Evolutionary conservation across 2,113 vertebrate genomes (phyloP), one percentile per base, ranked within the genome.

Genomic region (Pteruthius melanotis): DNA sequence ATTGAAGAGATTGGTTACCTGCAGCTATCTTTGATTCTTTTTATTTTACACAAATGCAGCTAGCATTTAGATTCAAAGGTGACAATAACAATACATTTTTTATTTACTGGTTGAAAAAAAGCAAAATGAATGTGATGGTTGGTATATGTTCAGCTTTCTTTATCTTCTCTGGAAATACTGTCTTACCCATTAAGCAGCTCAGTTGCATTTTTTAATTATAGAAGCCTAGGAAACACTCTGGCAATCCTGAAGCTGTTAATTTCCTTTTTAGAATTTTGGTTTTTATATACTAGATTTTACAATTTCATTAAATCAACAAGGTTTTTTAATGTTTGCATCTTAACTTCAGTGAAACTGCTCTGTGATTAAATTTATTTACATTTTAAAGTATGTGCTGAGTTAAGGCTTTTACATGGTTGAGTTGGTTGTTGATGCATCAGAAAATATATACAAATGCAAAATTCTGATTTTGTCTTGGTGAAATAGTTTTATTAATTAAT

Each of bases 1-100:
- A 93, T 96, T 92, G 77, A 90, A 91, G 83, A 88, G 40, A 71
- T 54, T 90, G 45, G 37, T 80, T 96, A 91, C 83, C 79, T 97
- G 68, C 87, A 95, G 82, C 77, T 97, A 78, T 95, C 57, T 50
- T 90, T 57, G 60, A 93, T 88, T 83, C 2, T 72, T 90, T 94
- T 96, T 95, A 65, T 72, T 89, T 93, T 94, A 91, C 60, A 83
- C 16, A 91, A 71, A 87, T 77, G 33, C n/a, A 92, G n/a, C 39
- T 95, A 95, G 77, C 26, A 82, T 77, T 90, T 95, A 93, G 60
- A 94, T 19, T 71, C 44, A 88, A 61, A 91, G 27, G 13, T 81
- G 65, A 86, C 81, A 94, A 72, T 11, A 68, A 77, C 14, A 89
- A 59, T 65, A 42, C 5, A 16, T 78, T 84, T 89, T 80, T 90